Percentiles rank a stretch among this genome's conserved stretches.
These are phyloP conservation scores for Eulithis prunata DNA, from an alignment of 2,888 invertebrate species.

Conservation along the genomic window DNA sequence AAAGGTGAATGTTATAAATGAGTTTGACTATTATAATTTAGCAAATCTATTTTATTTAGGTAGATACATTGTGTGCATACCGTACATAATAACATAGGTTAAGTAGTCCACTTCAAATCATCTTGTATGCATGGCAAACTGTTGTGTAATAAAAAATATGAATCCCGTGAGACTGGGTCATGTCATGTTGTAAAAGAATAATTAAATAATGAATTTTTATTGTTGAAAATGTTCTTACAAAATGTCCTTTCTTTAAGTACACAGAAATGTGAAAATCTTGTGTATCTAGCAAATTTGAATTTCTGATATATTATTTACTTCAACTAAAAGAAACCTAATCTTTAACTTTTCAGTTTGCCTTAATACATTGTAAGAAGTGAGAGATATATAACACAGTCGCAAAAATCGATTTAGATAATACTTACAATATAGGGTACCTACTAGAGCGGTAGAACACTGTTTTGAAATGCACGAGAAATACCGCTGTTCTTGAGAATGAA, in stretches of 20 bases:
- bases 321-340: not conserved
- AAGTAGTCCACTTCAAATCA: constrained; percentile 70
- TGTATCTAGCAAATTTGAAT: constrained; percentile 38
- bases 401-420: not conserved
- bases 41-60: constrained; percentile 60
- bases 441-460: constrained; percentile 7
- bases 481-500: constrained; percentile 23
- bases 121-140: constrained; percentile 55
- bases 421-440: too few relatives aligned
- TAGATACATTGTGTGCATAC: constrained; percentile 72
- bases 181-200: constrained; percentile 47
- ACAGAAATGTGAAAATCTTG: constrained; percentile 47
- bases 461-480: constrained; percentile 18
- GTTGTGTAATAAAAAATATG: constrained; percentile 46
- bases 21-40: constrained; percentile 65
- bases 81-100: constrained; percentile 54
- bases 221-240: constrained; percentile 48
- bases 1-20: constrained; percentile 72
- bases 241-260: constrained; percentile 46
- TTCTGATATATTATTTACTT: constrained; percentile 21
- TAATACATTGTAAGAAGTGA: constrained; percentile 17
- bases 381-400: not conserved
- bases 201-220: constrained; percentile 54
- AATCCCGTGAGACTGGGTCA: constrained; percentile 46
- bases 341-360: not conserved